Conservation (phyloP, 2,888 invertebrate species). For the Cephus runcator region DNA sequence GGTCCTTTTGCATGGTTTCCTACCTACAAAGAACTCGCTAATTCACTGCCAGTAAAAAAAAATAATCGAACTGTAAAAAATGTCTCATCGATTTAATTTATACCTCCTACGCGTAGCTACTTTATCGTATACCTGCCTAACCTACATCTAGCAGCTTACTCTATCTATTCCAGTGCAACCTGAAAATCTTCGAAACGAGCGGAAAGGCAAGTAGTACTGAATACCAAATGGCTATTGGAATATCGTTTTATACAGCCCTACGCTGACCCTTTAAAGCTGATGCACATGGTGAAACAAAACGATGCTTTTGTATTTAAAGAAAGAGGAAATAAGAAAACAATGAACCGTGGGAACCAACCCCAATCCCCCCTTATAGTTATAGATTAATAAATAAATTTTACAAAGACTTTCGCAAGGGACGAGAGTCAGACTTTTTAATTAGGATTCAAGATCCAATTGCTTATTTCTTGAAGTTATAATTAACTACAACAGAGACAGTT, state of each 20-base stretch:
- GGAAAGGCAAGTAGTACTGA: not conserved
- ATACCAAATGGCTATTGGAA: not conserved
- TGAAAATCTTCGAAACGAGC: not conserved
- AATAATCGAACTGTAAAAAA: not conserved
- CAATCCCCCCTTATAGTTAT: no score
- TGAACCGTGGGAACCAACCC: no score
- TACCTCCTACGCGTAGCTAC: no score
- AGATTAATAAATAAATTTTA: no score
- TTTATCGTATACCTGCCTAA: not conserved
- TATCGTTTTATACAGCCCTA: not conserved
- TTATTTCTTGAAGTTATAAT: no score
- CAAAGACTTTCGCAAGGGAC: no score
- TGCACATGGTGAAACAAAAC: not conserved
- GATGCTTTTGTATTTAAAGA: not conserved
- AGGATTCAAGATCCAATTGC: not conserved
- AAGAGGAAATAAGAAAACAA: not conserved
- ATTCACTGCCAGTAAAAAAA: not conserved
- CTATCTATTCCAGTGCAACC: not conserved
- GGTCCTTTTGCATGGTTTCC: not conserved
- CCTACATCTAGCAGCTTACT: no score
- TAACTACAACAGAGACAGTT: not conserved
- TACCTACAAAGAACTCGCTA: not conserved
- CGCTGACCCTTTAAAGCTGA: not conserved
- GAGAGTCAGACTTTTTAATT: not conserved
- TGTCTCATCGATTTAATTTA: not conserved